Percentiles rank a stretch among this genome's conserved stretches.
phyloP scores from a whole-genome alignment of 2,113 vertebrate species.

The Thamnophis sirtalis region DNA sequence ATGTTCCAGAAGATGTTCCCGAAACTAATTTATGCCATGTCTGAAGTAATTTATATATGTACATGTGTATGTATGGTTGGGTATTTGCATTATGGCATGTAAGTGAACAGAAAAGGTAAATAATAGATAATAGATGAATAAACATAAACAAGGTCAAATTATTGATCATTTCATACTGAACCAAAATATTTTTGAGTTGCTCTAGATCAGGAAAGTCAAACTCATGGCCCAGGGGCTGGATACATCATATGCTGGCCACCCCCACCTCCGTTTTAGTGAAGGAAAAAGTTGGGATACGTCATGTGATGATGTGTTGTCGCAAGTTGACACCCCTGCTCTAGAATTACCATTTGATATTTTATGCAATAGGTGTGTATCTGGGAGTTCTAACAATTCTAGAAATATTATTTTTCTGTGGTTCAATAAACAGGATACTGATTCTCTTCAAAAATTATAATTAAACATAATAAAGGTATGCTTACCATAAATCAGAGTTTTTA shows the following conservation, averaged over 20 bases:
- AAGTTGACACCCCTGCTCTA: too few species aligned
- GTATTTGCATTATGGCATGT: not conserved
- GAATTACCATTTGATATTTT: not conserved
- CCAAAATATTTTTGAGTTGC: not conserved
- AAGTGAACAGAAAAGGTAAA: not conserved
- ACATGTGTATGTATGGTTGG: not conserved
- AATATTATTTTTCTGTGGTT: slow-evolving; percentile 30
- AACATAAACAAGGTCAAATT: not conserved
- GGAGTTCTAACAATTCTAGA: not conserved
- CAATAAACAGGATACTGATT: slow-evolving; percentile 75
- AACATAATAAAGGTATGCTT: slow-evolving; percentile 60
- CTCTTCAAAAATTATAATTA: slow-evolving; percentile 66
- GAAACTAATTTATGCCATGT: not conserved
- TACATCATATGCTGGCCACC: too few species aligned
- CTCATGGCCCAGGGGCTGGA: too few species aligned
- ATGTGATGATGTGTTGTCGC: too few species aligned
- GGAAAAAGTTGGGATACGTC: too few species aligned
- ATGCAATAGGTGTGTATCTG: not conserved
- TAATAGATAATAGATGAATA: not conserved
- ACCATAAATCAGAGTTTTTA: slow-evolving; percentile 73
- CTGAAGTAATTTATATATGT: not conserved
- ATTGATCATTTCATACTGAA: not conserved
- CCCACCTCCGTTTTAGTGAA: too few species aligned
- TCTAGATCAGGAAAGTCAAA: not conserved
- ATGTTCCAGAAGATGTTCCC: not conserved